Evolutionary conservation across 2,888 invertebrate genomes (phyloP).

Genomic region (Ophion obscuratus): DNA sequence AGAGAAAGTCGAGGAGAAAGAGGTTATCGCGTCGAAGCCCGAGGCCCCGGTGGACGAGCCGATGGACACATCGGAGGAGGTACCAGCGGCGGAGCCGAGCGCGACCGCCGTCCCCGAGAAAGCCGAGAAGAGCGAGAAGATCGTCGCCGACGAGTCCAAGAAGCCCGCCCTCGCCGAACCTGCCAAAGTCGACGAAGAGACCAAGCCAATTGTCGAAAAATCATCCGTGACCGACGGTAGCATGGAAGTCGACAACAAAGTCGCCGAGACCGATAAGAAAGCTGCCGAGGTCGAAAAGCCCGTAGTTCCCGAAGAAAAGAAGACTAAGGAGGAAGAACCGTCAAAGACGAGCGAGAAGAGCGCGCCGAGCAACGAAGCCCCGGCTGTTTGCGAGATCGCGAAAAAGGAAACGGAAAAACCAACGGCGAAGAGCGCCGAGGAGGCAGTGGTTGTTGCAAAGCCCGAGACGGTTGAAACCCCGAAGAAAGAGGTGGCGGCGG

Average conservation of each 20-base stretch:
- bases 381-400: constrained; percentile 21
- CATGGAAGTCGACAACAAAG: constrained; percentile 64
- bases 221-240: constrained; percentile 18
- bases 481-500: constrained; percentile 56
- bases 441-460: constrained; percentile 2
- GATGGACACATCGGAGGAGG: constrained; percentile 80
- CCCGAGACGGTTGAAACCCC: constrained; percentile 37
- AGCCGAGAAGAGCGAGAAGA: constrained; percentile 48
- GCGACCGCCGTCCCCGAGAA: constrained; percentile 26
- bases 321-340: constrained; percentile 64
- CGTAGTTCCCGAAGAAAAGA: constrained; percentile 51
- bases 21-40: constrained; percentile 27
- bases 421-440: neutral
- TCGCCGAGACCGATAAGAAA: constrained; percentile 61
- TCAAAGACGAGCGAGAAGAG: constrained; percentile 72
- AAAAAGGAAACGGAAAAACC: constrained; percentile 53
- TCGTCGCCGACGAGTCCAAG: constrained; percentile 38
- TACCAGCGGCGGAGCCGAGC: constrained; percentile 59
- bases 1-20: constrained; percentile 70
- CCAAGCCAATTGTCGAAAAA: constrained; percentile 50
- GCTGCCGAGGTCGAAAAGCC: constrained; percentile 48
- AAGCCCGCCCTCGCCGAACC: constrained; percentile 33
- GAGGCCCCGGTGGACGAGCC: constrained; percentile 69
- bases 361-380: constrained; percentile 25
- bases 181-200: constrained; percentile 64